Percentiles rank a stretch among this genome's conserved stretches.
Conservation (phyloP, 2,797 vertebrate genomes). For the Tympanoctomys barrerae region DNA sequence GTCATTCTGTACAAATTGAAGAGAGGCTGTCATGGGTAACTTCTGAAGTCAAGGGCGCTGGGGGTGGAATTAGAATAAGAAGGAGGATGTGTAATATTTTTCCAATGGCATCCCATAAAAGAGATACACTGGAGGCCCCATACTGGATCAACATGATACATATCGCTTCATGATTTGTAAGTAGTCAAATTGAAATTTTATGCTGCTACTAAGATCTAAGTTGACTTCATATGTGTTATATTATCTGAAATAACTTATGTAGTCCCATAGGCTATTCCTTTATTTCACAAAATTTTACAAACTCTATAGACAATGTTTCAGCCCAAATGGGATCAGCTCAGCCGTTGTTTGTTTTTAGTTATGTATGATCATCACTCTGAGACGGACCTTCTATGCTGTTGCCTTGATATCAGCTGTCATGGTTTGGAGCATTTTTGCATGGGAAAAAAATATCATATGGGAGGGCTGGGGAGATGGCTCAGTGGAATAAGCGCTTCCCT, state of each 20-base stretch:
- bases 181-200: not conserved
- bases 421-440: too few relatives aligned
- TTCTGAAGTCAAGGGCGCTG: not conserved
- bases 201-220: not conserved
- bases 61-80: not conserved
- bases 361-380: not conserved
- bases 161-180: not conserved
- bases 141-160: not conserved
- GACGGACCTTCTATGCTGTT: not conserved
- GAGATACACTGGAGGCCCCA: not conserved
- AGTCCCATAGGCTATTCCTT: not conserved
- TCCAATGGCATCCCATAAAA: not conserved
- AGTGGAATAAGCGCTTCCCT: too few relatives aligned
- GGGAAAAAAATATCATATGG: too few relatives aligned
- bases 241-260: not conserved
- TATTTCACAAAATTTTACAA: not conserved
- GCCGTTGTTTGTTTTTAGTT: not conserved
- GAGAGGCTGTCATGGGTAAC: not conserved
- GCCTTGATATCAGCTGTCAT: not conserved
- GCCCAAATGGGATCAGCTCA: constrained; percentile 4
- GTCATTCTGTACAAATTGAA: not conserved
- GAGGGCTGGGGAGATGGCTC: too few relatives aligned
- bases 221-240: not conserved
- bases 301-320: not conserved
- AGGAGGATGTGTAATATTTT: constrained; percentile 3